A percentile compares a stretch with the other conserved stretches of the same genome.
Conservation (phyloP, 2,113 vertebrate species). For the Lipophrys pholis region DNA sequence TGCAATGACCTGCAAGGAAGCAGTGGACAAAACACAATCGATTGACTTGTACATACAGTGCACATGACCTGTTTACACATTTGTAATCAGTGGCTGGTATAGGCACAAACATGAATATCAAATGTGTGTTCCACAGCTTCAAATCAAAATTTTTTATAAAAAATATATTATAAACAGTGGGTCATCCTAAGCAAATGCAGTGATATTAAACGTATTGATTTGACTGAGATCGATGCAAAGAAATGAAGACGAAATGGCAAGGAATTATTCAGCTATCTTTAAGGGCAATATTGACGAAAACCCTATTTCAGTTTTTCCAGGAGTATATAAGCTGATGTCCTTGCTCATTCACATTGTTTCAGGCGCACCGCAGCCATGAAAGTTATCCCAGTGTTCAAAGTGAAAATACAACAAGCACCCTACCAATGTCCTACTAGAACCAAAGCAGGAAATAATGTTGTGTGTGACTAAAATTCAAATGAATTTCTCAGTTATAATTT, state of each 20-base stretch:
- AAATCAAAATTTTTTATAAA: not conserved
- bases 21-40: no score
- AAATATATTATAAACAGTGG: not conserved
- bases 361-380: no score
- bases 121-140: not conserved
- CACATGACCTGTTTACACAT: not conserved
- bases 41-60: not conserved
- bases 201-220: not conserved
- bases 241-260: not conserved
- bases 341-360: no score
- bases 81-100: not conserved
- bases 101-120: not conserved
- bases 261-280: no score
- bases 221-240: not conserved
- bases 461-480: not conserved
- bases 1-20: conserved; percentile 88
- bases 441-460: conserved; percentile 3
- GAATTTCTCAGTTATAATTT: conserved; percentile 1
- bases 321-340: no score
- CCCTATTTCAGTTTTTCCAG: no score
- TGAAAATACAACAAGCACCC: not conserved
- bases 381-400: no score
- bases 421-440: not conserved
- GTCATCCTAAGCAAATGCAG: not conserved
- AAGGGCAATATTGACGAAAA: no score